Evolutionary conservation across 2,888 invertebrate species (phyloP).

Genomic region (Ptychoptera contaminata): DNA sequence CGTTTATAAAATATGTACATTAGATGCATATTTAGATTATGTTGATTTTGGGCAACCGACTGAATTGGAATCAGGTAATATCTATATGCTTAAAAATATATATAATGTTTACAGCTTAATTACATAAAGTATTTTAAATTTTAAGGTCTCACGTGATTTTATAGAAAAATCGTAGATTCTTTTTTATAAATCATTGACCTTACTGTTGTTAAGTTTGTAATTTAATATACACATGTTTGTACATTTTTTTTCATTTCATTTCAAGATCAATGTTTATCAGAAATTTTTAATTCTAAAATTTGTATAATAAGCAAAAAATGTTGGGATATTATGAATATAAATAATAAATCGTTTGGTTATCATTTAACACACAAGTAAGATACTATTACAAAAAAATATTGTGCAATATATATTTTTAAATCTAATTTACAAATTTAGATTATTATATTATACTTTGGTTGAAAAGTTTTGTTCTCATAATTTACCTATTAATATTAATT

Average conservation of each 20-base stretch:
- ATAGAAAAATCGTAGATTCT: too few species aligned
- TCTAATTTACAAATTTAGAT: neutral
- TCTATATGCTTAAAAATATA: too few species aligned
- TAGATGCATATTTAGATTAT: neutral
- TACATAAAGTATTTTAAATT: too few species aligned
- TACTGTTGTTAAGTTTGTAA: neutral
- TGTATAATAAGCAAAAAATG: neutral
- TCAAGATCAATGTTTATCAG: neutral
- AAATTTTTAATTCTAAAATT: neutral
- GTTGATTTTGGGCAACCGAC: neutral
- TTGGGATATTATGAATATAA: neutral
- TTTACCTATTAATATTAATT: neutral
- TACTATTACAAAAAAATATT: neutral
- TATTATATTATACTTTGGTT: neutral
- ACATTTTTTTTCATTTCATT: neutral
- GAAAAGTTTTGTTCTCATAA: neutral
- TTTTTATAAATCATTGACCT: neutral
- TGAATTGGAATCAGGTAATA: neutral
- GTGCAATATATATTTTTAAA: neutral
- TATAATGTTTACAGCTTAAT: too few species aligned
- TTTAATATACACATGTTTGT: neutral
- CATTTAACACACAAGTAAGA: slow-evolving; percentile 2
- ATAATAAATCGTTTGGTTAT: neutral
- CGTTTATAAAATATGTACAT: too few species aligned
- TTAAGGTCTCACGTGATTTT: too few species aligned